Evolutionary conservation across 2,888 invertebrate genomes (phyloP), one percentile per base, ranked within the genome.

Genomic region (Tinea pellionella): DNA sequence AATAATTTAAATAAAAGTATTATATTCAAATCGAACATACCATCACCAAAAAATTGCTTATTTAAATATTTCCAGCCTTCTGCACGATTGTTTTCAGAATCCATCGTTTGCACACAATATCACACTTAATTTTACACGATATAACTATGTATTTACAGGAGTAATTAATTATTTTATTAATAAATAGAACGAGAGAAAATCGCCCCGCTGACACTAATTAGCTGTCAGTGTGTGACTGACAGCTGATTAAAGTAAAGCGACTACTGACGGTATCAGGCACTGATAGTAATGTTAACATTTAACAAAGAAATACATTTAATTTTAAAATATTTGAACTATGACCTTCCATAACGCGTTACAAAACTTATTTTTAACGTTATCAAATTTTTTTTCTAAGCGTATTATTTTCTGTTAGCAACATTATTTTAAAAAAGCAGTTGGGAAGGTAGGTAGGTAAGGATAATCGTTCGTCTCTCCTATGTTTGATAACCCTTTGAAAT

Each of bases 21-120:
- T 30, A 15, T 15, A 15, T 47, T 15, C 2, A 13, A 47, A 13
- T 15, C 15, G 9, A 47, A 47, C 47, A 57, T 67, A 87, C 87
- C 87, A 68, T 87, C 87, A 59, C 87, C 87, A 64, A 87, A 87
- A 73, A 77, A 87, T 66, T 87, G 87, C 71, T 87, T 87, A 66
- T 87, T 87, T 63, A 87, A 74, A 71, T 80, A 87, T 66, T 87
- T 87, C 87, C 87, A 87, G 65, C 87, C 87, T 66, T 87, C 87
- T 1, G 78, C 86, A 47, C 87, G 84, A 30, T 84, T 83, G 61
- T 82, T 85, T 59, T 80, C 84, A 16, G 61, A 58, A 53, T 73
- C 62, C 66, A 65, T 57, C 1, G n/a, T 12, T 24, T 7, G 51
- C n/a, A n/a, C n/a, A 19, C 18, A 12, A 37, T 9, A 19, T 42